Evolutionary conservation across 2,797 vertebrate species (phyloP), one percentile per base, ranked within the genome.

Genomic region (Australoheros facetus): DNA sequence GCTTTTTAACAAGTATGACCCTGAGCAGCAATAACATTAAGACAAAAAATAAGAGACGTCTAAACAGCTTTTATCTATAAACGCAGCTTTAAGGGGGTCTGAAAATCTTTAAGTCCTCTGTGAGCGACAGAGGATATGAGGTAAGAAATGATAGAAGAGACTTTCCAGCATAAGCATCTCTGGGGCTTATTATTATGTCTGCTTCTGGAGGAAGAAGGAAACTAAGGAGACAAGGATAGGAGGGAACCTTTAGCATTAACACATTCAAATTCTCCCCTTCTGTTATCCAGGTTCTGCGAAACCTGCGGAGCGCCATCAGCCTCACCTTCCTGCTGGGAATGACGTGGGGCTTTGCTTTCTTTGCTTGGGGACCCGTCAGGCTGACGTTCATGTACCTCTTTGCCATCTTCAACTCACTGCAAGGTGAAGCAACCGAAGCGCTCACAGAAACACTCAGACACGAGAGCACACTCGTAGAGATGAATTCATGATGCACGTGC

Each of bases 271-370:
- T 26, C 4, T 62, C 17, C n/a, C 26, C 1, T 42, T 30, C 7
- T 56, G 16, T 53, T 30, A 1, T 78, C 5, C 83, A 94, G 94
- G 94, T 98, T 4, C 84, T 99, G 4, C 88, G 98, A 8, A 99
- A 98, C 89, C 93, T 99, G 9, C 97, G 98, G 1, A 99, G 98
- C 0, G 97, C 97, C 6, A 81, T 99, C 93, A 99, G 98, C 93
- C 95, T 99, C 56, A 99, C 98, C 8, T 99, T 99, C 91, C 96
- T 99, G 56, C 91, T 99, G 21, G 98, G 98, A 59, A 98, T 99
- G 98, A 99, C 98, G 0, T 99, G 98, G 98, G 97, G 98, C 73
- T 99, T 99, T 81, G 97, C 97, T 19, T 97, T 99, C 92, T 98
- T 99, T 39, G 96, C 97, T 83, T 99, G 98, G 98, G 97, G 97